Conservation (phyloP, 1,140 invertebrate genomes). For the Cydia fagiglandana region DNA sequence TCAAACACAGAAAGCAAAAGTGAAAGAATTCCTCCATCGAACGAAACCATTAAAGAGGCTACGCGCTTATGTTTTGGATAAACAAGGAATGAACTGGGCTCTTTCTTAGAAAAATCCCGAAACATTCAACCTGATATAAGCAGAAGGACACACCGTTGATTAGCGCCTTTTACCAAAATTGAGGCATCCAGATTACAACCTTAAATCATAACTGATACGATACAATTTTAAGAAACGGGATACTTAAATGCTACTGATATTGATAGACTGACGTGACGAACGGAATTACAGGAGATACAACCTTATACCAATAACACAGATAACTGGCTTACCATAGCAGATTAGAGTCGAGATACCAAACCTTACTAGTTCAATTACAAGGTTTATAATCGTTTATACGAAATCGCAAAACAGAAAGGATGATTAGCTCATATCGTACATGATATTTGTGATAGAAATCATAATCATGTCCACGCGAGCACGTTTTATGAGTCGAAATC, state of each 20-base stretch:
- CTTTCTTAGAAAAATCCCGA: slow-evolving; percentile 66
- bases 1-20: slow-evolving; percentile 55
- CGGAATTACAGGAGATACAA: slow-evolving; percentile 38
- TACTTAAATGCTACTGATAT: slow-evolving; percentile 43
- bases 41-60: slow-evolving; percentile 57
- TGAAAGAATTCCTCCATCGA: slow-evolving; percentile 60
- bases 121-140: slow-evolving; percentile 54
- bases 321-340: slow-evolving; percentile 32
- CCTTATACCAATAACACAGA: slow-evolving; percentile 42
- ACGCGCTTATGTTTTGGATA: slow-evolving; percentile 63
- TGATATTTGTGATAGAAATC: slow-evolving; percentile 76
- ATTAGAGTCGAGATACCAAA: slow-evolving; percentile 6
- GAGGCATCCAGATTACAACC: slow-evolving; percentile 31
- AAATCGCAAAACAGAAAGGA: slow-evolving; percentile 17
- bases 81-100: slow-evolving; percentile 58
- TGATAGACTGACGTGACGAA: slow-evolving; percentile 49
- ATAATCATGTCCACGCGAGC: slow-evolving; percentile 71
- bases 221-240: slow-evolving; percentile 40
- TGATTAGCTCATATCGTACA: slow-evolving; percentile 57
- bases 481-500: slow-evolving; percentile 74
- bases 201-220: slow-evolving; percentile 38
- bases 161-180: slow-evolving; percentile 55
- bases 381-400: not conserved
- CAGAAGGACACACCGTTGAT: slow-evolving; percentile 67
- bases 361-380: slow-evolving; percentile 12